Evolutionary conservation across 2,113 vertebrate species (phyloP), one percentile per base, ranked within the genome.

Genomic region (Etheostoma spectabile): DNA sequence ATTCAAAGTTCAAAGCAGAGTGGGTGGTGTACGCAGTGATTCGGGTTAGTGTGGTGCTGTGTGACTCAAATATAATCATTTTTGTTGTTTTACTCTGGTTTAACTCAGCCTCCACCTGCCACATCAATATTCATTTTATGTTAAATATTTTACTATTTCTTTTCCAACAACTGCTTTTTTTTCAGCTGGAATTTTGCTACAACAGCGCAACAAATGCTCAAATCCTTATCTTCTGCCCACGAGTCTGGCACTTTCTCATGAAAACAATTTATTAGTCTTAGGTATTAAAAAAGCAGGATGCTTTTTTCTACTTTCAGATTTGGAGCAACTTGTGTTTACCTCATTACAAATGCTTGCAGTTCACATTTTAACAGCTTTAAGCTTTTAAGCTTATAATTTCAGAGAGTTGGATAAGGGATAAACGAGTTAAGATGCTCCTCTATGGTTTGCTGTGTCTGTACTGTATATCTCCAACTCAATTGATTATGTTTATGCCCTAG

Each of bases 191-290:
- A 33, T 57, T 81, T 77, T 81, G 38, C 68, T 67, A 52, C 45
- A 79, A 64, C 63, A 74, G 78, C 21, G 24, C n/a, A 90, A 80
- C 69, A 86, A 88, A 80, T 81, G 60, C 56, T 77, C 8, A 67
- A 78, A 88, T 89, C 80, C 63, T 77, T 68, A 68, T 85, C 79
- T 61, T 22, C 86, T 79, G 78, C 84, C 91, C 76, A 80, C 79
- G 6, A 82, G 64, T 84, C 80, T 87, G 80, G 74, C 78, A 84
- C 69, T 42, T 78, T 77, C 74, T 85, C 77, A 56, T 49, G 27
- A 65, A 88, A 87, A 82, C 68, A 76, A 81, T 82, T 85, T 77
- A 79, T 89, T 89, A 82, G 71, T 82, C 64, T 80, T 61, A 73
- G 71, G 48, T 85, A 88, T 85, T 80, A 88, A 81, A 74, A 71